Percentiles rank a stretch among this genome's conserved stretches.
phyloP scores from a whole-genome alignment of 2,113 vertebrate species.

The Engystomops pustulosus region DNA sequence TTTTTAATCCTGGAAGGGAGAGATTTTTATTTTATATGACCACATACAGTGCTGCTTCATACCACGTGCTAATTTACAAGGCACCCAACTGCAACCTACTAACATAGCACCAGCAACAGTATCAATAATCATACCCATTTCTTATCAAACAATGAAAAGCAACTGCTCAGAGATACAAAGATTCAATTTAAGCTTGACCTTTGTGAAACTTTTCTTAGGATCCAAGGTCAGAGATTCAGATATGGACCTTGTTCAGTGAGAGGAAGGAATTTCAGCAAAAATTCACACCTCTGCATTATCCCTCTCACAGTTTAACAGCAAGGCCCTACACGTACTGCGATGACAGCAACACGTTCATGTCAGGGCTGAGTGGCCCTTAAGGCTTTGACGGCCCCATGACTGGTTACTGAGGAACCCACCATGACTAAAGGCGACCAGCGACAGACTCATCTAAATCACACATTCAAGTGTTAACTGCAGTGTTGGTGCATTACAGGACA shows the following conservation, averaged over 20 bases:
- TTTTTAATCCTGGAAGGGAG: no score
- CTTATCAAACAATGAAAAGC: background rate
- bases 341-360: constrained; percentile 45
- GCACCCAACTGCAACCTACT: no score
- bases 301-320: constrained; percentile 70
- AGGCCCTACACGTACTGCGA: constrained; percentile 58
- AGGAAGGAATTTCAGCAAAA: constrained; percentile 40
- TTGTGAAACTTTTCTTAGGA: constrained; percentile 3
- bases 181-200: constrained; percentile 1
- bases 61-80: no score
- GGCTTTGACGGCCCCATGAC: background rate
- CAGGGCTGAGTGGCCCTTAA: constrained; percentile 36
- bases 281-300: constrained; percentile 61
- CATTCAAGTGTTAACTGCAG: background rate
- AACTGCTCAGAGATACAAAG: background rate
- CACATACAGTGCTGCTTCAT: no score
- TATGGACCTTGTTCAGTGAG: constrained; percentile 14
- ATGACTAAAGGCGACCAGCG: background rate
- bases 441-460: background rate
- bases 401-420: constrained; percentile 26
- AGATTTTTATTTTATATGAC: no score
- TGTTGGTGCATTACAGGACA: constrained; percentile 2
- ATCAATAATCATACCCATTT: background rate
- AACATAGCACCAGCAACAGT: background rate
- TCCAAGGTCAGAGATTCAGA: constrained; percentile 23